phyloP scores from a whole-genome alignment of 2,113 vertebrate species.

The Butorides virescens region DNA sequence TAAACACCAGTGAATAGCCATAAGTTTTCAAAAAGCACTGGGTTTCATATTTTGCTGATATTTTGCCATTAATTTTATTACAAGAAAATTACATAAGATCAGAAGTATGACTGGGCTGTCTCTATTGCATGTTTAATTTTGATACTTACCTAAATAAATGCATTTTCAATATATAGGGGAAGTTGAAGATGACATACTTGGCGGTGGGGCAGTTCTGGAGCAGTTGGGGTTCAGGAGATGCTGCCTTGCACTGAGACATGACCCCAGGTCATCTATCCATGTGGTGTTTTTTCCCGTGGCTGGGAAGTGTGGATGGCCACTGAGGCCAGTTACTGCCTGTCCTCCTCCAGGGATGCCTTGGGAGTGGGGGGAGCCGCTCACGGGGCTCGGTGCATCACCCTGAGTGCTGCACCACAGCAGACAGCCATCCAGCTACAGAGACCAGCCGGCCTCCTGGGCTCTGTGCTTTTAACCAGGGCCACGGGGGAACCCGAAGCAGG shows the following conservation, averaged over 20 bases:
- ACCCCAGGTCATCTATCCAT: background rate
- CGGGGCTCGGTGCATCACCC: rapidly evolving
- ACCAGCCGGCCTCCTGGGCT: rapidly evolving
- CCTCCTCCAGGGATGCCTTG: background rate
- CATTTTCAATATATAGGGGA: background rate
- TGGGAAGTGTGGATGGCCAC: background rate
- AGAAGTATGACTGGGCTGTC: background rate
- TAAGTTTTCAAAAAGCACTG: background rate
- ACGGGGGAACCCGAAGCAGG: background rate
- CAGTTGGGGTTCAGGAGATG: background rate
- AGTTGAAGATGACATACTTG: background rate
- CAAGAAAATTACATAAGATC: background rate
- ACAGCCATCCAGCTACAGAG: too few relatives aligned
- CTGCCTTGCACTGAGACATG: background rate
- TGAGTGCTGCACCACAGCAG: background rate
- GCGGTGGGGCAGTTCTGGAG: background rate
- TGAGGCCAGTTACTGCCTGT: background rate
- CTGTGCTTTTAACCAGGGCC: background rate
- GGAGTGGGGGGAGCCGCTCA: background rate
- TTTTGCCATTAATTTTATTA: background rate
- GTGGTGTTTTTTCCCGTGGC: background rate
- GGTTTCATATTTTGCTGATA: background rate
- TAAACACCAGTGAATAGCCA: background rate
- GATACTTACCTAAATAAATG: background rate
- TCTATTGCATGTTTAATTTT: background rate